phyloP scores from a whole-genome alignment of 1,140 invertebrate species.

The Drosophila littoralis region DNA sequence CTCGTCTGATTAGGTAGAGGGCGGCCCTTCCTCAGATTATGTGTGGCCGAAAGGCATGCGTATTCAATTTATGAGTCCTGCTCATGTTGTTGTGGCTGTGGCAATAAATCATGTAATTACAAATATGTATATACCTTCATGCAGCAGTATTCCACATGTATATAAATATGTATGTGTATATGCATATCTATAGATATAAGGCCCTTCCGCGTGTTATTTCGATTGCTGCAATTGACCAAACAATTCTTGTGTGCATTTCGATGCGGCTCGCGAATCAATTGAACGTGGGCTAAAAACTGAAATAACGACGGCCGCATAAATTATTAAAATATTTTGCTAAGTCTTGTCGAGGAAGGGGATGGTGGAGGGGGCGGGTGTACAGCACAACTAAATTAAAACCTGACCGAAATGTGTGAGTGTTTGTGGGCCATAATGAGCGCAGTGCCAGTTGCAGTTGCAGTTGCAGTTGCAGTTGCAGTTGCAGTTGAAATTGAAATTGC shows the following conservation, averaged over 20 bases:
- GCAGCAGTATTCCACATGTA: background rate
- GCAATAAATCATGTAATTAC: slow-evolving; percentile 53
- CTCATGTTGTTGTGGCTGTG: slow-evolving; percentile 12
- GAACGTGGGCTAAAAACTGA: slow-evolving; percentile 18
- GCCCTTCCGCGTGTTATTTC: slow-evolving; percentile 3
- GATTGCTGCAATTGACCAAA: slow-evolving; percentile 26
- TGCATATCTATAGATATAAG: background rate
- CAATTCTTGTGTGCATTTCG: slow-evolving; percentile 28
- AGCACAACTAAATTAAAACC: slow-evolving; percentile 40
- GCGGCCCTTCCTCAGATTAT: background rate
- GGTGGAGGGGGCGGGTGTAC: background rate
- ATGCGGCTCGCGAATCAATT: slow-evolving; percentile 27
- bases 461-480: slow-evolving; percentile 9
- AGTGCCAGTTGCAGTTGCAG: slow-evolving; percentile 4
- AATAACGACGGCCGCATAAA: slow-evolving; percentile 27
- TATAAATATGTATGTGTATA: background rate
- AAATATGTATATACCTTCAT: slow-evolving; percentile 4
- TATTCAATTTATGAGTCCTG: slow-evolving; percentile 32
- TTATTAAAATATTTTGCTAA: slow-evolving; percentile 40
- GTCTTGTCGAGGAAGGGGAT: background rate
- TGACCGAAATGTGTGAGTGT: slow-evolving; percentile 20
- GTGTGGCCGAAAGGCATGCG: slow-evolving; percentile 1
- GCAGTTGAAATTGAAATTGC: slow-evolving; percentile 2
- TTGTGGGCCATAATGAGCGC: slow-evolving; percentile 44
- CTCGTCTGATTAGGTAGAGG: slow-evolving; percentile 17